phyloP scores from a whole-genome alignment of 2,113 vertebrate species.

The Dolichallabes microphthalmus region DNA sequence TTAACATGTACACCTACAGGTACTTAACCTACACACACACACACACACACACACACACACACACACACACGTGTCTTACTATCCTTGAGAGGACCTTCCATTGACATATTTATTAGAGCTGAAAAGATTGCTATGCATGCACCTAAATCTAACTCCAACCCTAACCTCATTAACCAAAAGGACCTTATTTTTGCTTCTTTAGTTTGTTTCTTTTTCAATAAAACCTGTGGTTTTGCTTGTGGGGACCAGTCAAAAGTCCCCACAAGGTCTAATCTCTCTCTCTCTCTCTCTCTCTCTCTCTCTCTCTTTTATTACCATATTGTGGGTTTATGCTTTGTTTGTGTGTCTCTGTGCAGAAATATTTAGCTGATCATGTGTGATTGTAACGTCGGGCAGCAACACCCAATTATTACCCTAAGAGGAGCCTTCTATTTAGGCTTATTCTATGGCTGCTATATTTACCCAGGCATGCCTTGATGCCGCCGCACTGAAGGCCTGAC shows the following conservation, averaged over 20 bases:
- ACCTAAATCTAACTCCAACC: background rate
- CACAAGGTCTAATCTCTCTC: background rate
- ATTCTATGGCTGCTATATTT: constrained; percentile 77
- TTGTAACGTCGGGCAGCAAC: constrained; percentile 76
- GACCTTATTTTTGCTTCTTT: background rate
- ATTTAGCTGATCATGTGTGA: constrained; percentile 73
- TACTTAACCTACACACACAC: constrained; percentile 27
- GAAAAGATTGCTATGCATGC: background rate
- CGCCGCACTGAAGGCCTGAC: constrained; percentile 57
- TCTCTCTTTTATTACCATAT: constrained; percentile 48
- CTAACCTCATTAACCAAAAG: background rate
- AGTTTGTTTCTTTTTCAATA: background rate
- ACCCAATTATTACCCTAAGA: constrained; percentile 77
- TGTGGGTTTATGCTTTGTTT: constrained; percentile 74
- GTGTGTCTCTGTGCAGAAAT: constrained; percentile 74
- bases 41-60: constrained; percentile 34
- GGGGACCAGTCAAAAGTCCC: background rate
- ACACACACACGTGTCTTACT: background rate
- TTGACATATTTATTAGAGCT: background rate
- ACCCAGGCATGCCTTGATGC: constrained; percentile 66
- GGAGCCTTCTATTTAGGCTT: constrained; percentile 77
- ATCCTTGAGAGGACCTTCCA: background rate
- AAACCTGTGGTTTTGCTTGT: background rate
- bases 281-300: background rate
- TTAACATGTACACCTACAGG: constrained; percentile 12